A percentile compares a stretch with the other conserved stretches of the same genome.
Conservation (phyloP, 2,888 invertebrate genomes). For the Diarsia brunnea region DNA sequence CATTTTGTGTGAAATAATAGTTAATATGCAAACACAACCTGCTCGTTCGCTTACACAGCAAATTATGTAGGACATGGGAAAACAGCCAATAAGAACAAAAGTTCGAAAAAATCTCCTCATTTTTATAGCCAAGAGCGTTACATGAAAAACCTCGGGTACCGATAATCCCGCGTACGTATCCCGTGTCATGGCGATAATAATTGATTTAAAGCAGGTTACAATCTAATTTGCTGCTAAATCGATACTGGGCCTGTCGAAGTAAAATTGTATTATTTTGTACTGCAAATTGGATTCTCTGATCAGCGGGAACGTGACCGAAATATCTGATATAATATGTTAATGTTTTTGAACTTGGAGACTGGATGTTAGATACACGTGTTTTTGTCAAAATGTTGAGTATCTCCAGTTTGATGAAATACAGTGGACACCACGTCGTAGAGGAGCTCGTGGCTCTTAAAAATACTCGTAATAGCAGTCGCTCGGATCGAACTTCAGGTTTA, state of each 20-base stretch:
- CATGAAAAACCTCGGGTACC: conserved; percentile 50
- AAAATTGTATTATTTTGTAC: conserved; percentile 84
- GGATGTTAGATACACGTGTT: conserved; percentile 13
- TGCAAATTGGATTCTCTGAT: conserved; percentile 82
- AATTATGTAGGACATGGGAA: neutral
- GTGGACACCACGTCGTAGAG: no score
- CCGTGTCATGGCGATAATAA: conserved; percentile 70
- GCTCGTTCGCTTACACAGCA: neutral
- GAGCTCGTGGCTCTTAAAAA: no score
- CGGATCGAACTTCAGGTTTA: no score
- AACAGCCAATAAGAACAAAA: neutral
- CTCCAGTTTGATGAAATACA: neutral
- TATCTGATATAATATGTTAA: conserved; percentile 63
- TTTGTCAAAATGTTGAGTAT: conserved; percentile 1
- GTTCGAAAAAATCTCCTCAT: neutral
- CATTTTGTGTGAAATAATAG: neutral
- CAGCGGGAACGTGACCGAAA: conserved; percentile 78
- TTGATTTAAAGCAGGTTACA: conserved; percentile 80
- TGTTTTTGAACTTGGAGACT: conserved; percentile 64
- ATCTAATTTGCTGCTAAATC: conserved; percentile 81
- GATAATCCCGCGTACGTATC: conserved; percentile 47
- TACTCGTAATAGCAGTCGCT: no score
- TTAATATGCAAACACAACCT: neutral
- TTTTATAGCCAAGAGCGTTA: conserved; percentile 20
- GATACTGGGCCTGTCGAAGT: conserved; percentile 78